These are phyloP conservation scores for Scelioninae gen. 1 DNA, from an alignment of 2,888 invertebrate species.

Conservation along the genomic window DNA sequence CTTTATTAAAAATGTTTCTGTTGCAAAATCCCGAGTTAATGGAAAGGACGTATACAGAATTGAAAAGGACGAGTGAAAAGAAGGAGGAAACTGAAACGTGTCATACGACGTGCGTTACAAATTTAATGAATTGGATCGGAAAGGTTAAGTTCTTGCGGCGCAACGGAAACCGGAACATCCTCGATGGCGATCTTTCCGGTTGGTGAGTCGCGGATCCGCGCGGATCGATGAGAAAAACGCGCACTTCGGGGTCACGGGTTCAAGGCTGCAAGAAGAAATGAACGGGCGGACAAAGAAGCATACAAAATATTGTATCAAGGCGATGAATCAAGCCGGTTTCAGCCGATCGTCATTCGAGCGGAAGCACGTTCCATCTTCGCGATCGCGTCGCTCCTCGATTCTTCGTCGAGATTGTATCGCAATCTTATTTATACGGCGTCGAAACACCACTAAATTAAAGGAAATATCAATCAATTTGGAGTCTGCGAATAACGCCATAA, in stretches of 20 bases:
- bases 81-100: constrained; percentile 27
- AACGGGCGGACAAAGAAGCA: constrained; percentile 63
- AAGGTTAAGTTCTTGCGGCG: constrained; percentile 61
- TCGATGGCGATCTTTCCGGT: constrained; percentile 70
- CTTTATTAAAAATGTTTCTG: neutral
- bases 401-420: constrained; percentile 46
- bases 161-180: constrained; percentile 71
- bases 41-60: neutral
- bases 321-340: constrained; percentile 71
- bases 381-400: constrained; percentile 54
- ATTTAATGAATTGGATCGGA: constrained; percentile 68
- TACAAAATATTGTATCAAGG: constrained; percentile 64
- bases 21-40: constrained; percentile 11
- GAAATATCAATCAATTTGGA: constrained; percentile 59
- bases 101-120: constrained; percentile 52
- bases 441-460: constrained; percentile 54
- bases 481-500: constrained; percentile 31
- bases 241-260: constrained; percentile 66
- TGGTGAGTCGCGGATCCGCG: constrained; percentile 59
- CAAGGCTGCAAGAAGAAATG: constrained; percentile 70
- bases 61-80: neutral
- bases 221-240: constrained; percentile 65
- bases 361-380: constrained; percentile 70
- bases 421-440: constrained; percentile 56
- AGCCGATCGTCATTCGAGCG: constrained; percentile 70